Conservation (phyloP, 1,140 invertebrate genomes). For the Dendrolimus kikuchii region DNA sequence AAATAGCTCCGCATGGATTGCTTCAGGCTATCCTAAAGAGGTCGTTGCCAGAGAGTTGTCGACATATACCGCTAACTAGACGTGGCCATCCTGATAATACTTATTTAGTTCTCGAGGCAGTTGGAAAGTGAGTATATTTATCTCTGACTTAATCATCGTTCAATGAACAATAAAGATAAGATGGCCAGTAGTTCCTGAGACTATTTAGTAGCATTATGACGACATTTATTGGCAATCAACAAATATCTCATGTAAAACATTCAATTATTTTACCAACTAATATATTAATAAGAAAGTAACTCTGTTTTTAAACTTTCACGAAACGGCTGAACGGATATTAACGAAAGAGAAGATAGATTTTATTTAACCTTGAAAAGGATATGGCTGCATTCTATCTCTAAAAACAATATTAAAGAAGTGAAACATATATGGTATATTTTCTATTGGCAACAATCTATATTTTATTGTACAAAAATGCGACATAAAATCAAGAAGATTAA, state of each 20-base stretch:
- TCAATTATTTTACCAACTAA: no score
- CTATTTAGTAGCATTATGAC: no score
- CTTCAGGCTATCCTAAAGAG: slow-evolving; percentile 77
- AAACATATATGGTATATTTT: no score
- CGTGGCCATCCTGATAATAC: slow-evolving; percentile 79
- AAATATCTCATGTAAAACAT: no score
- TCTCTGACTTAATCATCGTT: not conserved
- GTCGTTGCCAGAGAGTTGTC: slow-evolving; percentile 65
- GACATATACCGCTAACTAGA: slow-evolving; percentile 84
- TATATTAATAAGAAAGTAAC: not conserved
- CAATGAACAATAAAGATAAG: not conserved
- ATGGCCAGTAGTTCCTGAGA: not conserved
- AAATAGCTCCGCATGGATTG: slow-evolving; percentile 87
- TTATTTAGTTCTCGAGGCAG: slow-evolving; percentile 75
- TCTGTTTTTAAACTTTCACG: not conserved
- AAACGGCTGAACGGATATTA: not conserved
- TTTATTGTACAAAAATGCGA: no score
- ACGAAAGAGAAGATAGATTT: no score
- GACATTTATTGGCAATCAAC: no score
- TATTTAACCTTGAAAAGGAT: no score
- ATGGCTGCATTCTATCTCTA: no score
- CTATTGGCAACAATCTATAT: no score
- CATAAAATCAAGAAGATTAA: no score
- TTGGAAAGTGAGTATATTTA: slow-evolving; percentile 75
- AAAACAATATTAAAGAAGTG: no score